Evolutionary conservation across 2,888 invertebrate genomes (phyloP).

Genomic region (Philonicus albiceps): DNA sequence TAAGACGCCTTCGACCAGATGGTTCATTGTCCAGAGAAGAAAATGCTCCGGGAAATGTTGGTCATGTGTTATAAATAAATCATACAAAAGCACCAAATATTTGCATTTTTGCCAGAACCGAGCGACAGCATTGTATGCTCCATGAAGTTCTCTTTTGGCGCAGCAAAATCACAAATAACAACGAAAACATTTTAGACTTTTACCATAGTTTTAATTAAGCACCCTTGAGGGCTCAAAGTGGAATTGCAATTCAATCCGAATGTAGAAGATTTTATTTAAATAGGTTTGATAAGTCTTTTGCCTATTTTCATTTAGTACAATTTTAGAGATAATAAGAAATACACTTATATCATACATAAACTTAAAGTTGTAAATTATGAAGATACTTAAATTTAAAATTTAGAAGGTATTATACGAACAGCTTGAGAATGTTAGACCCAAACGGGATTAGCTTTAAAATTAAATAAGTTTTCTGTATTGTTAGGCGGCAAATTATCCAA

Average conservation of each 20-base stretch:
- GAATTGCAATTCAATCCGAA: neutral
- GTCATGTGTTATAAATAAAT: constrained; percentile 26
- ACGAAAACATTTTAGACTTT: neutral
- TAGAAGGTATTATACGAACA: no score
- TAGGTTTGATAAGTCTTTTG: neutral
- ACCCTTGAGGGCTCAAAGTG: neutral
- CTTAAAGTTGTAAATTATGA: no score
- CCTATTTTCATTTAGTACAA: neutral
- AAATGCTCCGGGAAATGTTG: constrained; percentile 22
- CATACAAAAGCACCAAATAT: neutral
- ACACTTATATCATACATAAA: no score
- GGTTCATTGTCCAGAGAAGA: neutral
- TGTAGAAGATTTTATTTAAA: neutral
- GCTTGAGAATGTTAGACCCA: no score
- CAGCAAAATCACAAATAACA: neutral
- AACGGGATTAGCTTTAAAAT: no score
- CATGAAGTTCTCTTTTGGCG: neutral
- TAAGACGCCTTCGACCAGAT: constrained; percentile 5
- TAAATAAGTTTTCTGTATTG: no score
- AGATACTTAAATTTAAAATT: no score
- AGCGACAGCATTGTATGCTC: neutral
- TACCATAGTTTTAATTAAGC: neutral
- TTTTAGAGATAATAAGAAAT: neutral
- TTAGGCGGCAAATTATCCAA: no score
- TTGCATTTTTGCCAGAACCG: neutral